Conservation (phyloP, 2,113 vertebrate species). For the Macaca nemestrina region DNA sequence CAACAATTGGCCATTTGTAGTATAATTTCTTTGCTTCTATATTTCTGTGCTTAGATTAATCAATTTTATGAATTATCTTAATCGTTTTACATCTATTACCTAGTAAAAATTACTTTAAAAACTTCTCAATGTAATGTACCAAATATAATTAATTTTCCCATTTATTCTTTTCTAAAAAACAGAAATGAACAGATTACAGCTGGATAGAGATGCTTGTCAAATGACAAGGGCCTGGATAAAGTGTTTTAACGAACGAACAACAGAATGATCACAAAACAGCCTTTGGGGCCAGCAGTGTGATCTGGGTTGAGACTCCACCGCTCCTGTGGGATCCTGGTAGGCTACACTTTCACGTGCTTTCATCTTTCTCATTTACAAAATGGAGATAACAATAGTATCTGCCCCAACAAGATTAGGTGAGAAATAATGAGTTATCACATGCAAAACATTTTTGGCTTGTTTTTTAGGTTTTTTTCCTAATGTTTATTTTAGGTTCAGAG, state of each 20-base stretch:
- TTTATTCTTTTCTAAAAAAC: not conserved
- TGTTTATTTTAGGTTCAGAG: no score
- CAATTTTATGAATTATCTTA: slow-evolving; percentile 11
- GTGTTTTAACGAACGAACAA: not conserved
- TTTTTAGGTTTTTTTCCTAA: no score
- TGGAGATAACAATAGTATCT: not conserved
- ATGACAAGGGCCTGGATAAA: not conserved
- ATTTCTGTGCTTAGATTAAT: not conserved
- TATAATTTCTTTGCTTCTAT: not conserved
- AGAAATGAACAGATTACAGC: not conserved
- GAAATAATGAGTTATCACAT: not conserved
- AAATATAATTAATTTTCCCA: not conserved
- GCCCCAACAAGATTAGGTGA: not conserved
- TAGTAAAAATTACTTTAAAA: not conserved
- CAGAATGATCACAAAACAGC: not conserved
- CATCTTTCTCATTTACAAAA: not conserved
- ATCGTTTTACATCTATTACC: slow-evolving; percentile 5
- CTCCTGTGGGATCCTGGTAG: not conserved
- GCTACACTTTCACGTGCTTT: not conserved
- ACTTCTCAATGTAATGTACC: not conserved
- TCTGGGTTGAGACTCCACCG: rapidly evolving
- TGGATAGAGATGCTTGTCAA: not conserved
- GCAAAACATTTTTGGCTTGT: not conserved
- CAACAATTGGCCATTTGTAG: not conserved
- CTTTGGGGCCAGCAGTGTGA: not conserved